Conservation (phyloP, 2,888 invertebrate species). For the Oxyscelio sp. region DNA sequence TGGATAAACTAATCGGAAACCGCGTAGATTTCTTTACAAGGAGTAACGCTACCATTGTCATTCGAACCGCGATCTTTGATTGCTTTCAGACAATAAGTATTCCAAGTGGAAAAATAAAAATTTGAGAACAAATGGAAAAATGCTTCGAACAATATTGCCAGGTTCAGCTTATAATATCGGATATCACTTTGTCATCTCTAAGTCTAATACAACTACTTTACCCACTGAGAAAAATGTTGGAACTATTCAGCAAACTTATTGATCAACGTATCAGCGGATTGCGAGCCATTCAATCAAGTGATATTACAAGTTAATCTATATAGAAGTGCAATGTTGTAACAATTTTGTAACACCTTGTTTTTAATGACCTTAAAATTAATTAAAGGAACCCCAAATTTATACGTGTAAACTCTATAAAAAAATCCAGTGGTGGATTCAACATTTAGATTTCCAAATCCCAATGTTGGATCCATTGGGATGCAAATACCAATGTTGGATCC, state of each 20-base stretch:
- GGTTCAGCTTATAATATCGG: conserved; percentile 37
- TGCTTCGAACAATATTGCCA: conserved; percentile 45
- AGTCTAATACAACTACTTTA: conserved; percentile 26
- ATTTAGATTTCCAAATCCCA: too few species aligned
- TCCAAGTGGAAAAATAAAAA: not conserved
- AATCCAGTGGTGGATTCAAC: too few species aligned
- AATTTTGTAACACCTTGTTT: not conserved
- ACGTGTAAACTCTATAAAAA: too few species aligned
- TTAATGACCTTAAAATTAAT: too few species aligned
- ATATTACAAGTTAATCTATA: not conserved
- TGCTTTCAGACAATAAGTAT: not conserved
- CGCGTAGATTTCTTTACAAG: too few species aligned
- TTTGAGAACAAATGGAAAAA: not conserved
- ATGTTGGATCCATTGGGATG: too few species aligned
- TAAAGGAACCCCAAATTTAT: too few species aligned
- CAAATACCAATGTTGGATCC: too few species aligned
- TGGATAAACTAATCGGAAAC: too few species aligned
- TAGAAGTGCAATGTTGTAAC: not conserved
- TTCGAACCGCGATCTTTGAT: not conserved
- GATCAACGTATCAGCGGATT: conserved; percentile 18
- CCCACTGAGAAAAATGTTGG: conserved; percentile 42
- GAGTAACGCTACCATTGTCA: too few species aligned
- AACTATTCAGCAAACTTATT: conserved; percentile 27
- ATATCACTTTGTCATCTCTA: conserved; percentile 43
- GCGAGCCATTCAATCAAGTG: not conserved